phyloP scores from a whole-genome alignment of 2,113 vertebrate genomes.

The Thunnus thynnus region DNA sequence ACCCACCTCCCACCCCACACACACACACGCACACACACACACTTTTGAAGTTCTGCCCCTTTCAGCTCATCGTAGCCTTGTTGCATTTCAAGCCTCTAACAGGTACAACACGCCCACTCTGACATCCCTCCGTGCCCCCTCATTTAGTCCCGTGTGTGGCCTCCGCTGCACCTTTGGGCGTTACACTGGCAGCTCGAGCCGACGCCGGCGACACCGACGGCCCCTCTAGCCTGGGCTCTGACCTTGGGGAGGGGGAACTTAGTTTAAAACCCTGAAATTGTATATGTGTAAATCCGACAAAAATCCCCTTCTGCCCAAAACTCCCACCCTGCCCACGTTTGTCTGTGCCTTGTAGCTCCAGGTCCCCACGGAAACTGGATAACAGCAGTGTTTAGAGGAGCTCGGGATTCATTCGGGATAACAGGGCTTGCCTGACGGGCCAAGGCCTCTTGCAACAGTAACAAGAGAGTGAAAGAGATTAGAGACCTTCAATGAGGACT shows the following conservation, averaged over 20 bases:
- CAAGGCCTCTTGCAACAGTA: slow-evolving; percentile 82
- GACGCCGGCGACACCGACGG: slow-evolving; percentile 14
- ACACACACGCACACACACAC: background rate
- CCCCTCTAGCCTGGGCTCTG: slow-evolving; percentile 57
- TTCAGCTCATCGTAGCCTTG: slow-evolving; percentile 48
- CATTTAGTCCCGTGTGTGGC: slow-evolving; percentile 49
- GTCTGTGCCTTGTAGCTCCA: slow-evolving; percentile 85
- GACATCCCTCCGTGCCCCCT: slow-evolving; percentile 19
- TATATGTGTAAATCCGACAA: slow-evolving; percentile 97
- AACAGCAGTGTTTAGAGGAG: slow-evolving; percentile 92
- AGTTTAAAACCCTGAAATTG: slow-evolving; percentile 93
- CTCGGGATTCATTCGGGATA: slow-evolving; percentile 89
- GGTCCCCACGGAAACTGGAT: slow-evolving; percentile 93
- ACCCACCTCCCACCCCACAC: background rate
- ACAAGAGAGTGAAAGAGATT: slow-evolving; percentile 84
- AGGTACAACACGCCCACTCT: slow-evolving; percentile 65
- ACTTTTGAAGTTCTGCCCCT: slow-evolving; percentile 66
- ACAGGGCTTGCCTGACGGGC: slow-evolving; percentile 87
- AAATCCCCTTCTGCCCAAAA: slow-evolving; percentile 86
- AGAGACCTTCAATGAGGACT: slow-evolving; percentile 85
- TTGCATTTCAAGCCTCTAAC: slow-evolving; percentile 49
- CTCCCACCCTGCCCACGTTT: slow-evolving; percentile 55
- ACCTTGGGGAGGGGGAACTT: slow-evolving; percentile 88
- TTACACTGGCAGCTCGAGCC: slow-evolving; percentile 74
- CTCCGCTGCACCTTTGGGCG: slow-evolving; percentile 80